These are phyloP conservation scores for Ictidomys tridecemlineatus DNA, from an alignment of 2,113 vertebrate species.

Conservation along the genomic window DNA sequence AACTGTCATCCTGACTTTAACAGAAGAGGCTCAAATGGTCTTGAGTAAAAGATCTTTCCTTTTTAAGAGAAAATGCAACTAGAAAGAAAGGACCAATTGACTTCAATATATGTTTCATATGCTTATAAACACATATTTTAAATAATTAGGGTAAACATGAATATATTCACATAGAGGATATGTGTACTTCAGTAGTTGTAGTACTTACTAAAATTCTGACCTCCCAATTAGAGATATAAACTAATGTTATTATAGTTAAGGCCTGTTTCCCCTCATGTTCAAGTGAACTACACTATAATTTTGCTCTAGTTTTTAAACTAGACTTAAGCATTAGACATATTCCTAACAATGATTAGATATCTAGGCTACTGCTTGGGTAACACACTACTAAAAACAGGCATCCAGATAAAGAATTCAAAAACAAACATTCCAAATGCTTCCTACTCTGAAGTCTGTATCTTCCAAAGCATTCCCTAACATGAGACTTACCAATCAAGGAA, in stretches of 20 bases:
- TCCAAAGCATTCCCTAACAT: background rate
- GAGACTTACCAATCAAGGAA: background rate
- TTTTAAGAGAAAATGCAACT: constrained; percentile 14
- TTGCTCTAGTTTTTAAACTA: constrained; percentile 8
- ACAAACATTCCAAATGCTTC: background rate
- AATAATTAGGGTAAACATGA: background rate
- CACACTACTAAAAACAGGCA: background rate
- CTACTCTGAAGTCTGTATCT: background rate
- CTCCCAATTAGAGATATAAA: background rate
- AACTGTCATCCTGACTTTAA: background rate
- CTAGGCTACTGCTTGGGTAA: background rate
- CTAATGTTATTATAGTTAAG: background rate
- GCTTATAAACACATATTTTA: background rate
- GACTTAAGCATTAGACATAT: background rate
- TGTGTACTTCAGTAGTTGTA: background rate
- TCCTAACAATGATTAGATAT: background rate
- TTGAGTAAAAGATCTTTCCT: background rate
- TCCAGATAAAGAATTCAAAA: background rate
- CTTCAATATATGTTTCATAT: background rate
- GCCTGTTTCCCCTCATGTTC: background rate
- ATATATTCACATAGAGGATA: background rate
- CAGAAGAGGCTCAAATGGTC: background rate
- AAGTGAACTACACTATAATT: background rate
- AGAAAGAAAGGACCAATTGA: background rate
- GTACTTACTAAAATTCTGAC: constrained; percentile 11